Conservation (phyloP, 2,888 invertebrate species). For the Diogma glabrata region DNA sequence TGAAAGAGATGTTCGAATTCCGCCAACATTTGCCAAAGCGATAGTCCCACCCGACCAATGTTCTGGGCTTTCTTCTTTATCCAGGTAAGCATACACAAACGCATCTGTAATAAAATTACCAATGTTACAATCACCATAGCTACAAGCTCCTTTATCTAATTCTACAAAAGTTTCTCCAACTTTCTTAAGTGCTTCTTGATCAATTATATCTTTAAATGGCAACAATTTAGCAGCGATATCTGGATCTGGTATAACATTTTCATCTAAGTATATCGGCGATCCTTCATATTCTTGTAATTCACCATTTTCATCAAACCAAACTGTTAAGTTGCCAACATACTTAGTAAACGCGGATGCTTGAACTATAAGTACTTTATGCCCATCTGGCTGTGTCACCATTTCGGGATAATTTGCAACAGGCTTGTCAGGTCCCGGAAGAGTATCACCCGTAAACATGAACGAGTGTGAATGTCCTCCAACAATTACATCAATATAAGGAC, state of each 20-base stretch:
- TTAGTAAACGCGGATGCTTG: slow-evolving; percentile 62
- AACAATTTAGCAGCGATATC: slow-evolving; percentile 34
- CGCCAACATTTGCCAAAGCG: slow-evolving; percentile 57
- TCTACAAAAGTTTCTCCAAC: slow-evolving; percentile 43
- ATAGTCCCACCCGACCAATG: slow-evolving; percentile 58
- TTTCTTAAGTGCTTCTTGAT: slow-evolving; percentile 40
- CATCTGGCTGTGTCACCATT: slow-evolving; percentile 42
- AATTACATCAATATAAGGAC: slow-evolving; percentile 62
- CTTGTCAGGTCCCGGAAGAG: slow-evolving; percentile 43
- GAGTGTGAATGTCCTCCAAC: slow-evolving; percentile 78
- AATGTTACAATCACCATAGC: slow-evolving; percentile 59
- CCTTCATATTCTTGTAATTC: slow-evolving; percentile 56
- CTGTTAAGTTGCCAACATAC: slow-evolving; percentile 65
- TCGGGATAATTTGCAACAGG: slow-evolving; percentile 54
- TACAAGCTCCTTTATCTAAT: slow-evolving; percentile 55
- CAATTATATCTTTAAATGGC: slow-evolving; percentile 47
- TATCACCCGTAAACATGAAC: slow-evolving; percentile 54
- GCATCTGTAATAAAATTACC: slow-evolving; percentile 65
- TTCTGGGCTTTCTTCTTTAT: slow-evolving; percentile 35
- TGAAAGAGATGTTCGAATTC: slow-evolving; percentile 55
- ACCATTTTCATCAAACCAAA: slow-evolving; percentile 57
- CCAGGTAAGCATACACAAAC: slow-evolving; percentile 42
- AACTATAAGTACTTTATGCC: slow-evolving; percentile 44
- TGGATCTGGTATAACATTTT: slow-evolving; percentile 40
- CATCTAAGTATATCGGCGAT: slow-evolving; percentile 54